Evolutionary conservation across 2,113 vertebrate species (phyloP), one percentile per base, ranked within the genome.

Genomic region (Hippotragus niger): DNA sequence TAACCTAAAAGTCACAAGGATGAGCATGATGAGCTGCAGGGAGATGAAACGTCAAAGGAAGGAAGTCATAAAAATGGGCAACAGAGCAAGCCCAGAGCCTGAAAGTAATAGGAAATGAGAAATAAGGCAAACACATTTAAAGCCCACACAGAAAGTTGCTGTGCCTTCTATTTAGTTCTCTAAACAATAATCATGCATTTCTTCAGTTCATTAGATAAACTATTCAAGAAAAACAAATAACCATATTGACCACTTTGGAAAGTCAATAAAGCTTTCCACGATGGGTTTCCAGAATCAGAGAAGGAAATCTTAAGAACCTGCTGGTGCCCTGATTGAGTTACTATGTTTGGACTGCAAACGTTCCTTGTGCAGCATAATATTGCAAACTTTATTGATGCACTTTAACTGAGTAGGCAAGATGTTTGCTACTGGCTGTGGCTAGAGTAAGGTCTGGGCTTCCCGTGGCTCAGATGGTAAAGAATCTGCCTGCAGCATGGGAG

Each of bases 161-260:
- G 33, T 93, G 85, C 62, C 86, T 96, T 64, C 53, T 85, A 0
- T 67, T 92, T 88, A 83, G 60, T 83, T 96, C 27, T 97, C 76
- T 94, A 84, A 85, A 82, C 84, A 94, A 86, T 85, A 83, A 91
- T 67, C 90, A 90, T 90, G 67, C 10, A 21, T 23, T 91, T 96
- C 27, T 84, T 97, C 33, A 57, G 36, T 64, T 96, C 94, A 85
- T 97, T 95, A 92, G 95, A 86, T 71, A 84, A 83, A 93, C 86
- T 93, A 94, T 95, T 91, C 10, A 21, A 71, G 67, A 86, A 89
- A 53, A 88, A 53, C 82, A 81, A 67, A 36, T 36, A 55, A 25
- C 15, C 55, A 82, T 27, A 40, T 3, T 71, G 88, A 16, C 57
- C 57, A 58, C n/a, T 93, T 93, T 88, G 45, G 58, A 91, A 93